Percentiles rank a stretch among this genome's conserved stretches.
Evolutionary conservation across 2,888 invertebrate genomes (phyloP).

Genomic region (Drosophila subsilvestris): DNA sequence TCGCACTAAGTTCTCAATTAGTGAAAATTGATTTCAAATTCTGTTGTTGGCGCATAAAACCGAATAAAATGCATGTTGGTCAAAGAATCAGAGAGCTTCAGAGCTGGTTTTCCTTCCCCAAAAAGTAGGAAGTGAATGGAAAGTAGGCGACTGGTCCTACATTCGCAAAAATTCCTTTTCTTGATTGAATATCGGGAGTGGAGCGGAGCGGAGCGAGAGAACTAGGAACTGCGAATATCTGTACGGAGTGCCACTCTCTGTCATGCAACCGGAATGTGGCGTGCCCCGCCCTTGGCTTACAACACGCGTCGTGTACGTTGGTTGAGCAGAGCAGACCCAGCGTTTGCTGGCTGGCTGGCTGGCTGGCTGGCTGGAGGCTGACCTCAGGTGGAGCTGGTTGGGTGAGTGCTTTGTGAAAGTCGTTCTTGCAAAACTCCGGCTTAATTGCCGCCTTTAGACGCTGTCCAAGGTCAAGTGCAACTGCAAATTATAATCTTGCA

Average conservation of each 20-base stretch:
- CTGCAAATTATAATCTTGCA: conserved; percentile 68
- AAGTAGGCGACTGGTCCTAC: neutral
- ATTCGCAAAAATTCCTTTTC: neutral
- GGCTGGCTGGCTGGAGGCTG: conserved; percentile 22
- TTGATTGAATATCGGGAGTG: conserved; percentile 5
- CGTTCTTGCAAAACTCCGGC: conserved; percentile 74
- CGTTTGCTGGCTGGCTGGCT: conserved; percentile 2
- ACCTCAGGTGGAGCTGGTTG: conserved; percentile 45
- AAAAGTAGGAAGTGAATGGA: neutral
- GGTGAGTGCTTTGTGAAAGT: conserved; percentile 75
- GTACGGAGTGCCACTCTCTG: neutral
- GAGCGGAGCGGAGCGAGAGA: neutral
- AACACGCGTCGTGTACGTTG: conserved; percentile 13
- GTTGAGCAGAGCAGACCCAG: conserved; percentile 12
- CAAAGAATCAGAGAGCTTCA: conserved; percentile 34
- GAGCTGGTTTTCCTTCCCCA: neutral
- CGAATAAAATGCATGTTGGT: conserved; percentile 75
- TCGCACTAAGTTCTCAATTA: conserved; percentile 65
- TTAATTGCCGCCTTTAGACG: conserved; percentile 48
- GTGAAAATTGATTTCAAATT: conserved; percentile 49
- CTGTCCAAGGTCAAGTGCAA: conserved; percentile 78
- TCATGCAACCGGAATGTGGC: conserved; percentile 55
- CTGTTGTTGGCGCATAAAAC: conserved; percentile 70
- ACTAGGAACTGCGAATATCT: conserved; percentile 16
- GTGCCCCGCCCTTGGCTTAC: conserved; percentile 23